Evolutionary conservation across 2,888 invertebrate genomes (phyloP).

Genomic region (Tenthredo scrophulariae): DNA sequence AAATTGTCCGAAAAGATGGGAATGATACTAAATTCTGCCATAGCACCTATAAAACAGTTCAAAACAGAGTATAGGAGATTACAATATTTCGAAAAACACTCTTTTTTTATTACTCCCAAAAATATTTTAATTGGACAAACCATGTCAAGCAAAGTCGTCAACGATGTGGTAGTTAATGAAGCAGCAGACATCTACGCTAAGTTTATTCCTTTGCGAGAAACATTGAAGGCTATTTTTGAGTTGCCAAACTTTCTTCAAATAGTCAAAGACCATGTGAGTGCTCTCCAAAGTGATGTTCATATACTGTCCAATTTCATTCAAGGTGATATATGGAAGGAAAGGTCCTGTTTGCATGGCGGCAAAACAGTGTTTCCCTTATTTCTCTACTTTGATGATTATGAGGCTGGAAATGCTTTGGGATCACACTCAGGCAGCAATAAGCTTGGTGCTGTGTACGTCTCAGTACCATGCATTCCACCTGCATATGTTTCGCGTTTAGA

Average conservation of each 20-base stretch:
- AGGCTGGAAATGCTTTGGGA: constrained; percentile 58
- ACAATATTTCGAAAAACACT: constrained; percentile 16
- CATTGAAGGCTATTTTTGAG: constrained; percentile 48
- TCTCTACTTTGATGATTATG: constrained; percentile 60
- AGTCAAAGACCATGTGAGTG: constrained; percentile 49
- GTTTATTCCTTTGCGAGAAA: constrained; percentile 26
- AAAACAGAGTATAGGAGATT: constrained; percentile 22
- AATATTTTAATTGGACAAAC: background rate
- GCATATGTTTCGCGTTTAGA: constrained; percentile 31
- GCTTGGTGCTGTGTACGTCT: constrained; percentile 57
- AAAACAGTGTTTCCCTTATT: constrained; percentile 57
- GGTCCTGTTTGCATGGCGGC: constrained; percentile 45
- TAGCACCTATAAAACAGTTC: background rate
- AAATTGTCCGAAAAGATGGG: background rate
- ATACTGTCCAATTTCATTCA: constrained; percentile 56
- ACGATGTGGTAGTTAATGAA: background rate
- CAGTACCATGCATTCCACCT: constrained; percentile 53
- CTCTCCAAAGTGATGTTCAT: constrained; percentile 45
- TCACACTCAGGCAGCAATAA: constrained; percentile 56
- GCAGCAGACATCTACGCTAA: background rate
- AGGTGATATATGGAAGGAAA: constrained; percentile 54
- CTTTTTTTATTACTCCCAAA: background rate
- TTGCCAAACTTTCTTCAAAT: constrained; percentile 41
- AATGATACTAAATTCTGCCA: background rate
- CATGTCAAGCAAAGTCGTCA: background rate